Conservation (phyloP, 2,888 invertebrate genomes). For the Lumbricus terrestris region DNA sequence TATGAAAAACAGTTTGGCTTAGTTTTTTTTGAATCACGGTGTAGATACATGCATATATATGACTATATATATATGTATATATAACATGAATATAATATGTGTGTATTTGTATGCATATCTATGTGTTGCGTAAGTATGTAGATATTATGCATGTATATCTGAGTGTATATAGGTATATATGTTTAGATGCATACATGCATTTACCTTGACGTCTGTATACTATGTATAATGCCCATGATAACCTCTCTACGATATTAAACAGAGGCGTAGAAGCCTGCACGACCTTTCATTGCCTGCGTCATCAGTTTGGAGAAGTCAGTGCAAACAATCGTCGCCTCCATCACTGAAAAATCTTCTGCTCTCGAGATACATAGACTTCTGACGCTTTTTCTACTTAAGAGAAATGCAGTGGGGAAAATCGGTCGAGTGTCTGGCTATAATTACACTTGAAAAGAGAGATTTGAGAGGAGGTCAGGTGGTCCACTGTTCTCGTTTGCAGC, state of each 20-base stretch:
- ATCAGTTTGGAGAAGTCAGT: background rate
- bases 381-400: background rate
- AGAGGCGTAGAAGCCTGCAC: background rate
- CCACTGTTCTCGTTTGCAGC: slow-evolving; percentile 66
- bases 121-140: too few species aligned
- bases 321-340: background rate
- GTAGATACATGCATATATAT: too few species aligned
- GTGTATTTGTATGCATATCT: too few species aligned
- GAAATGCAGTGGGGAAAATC: background rate
- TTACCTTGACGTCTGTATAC: background rate
- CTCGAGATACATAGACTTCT: background rate
- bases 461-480: background rate
- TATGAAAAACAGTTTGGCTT: too few species aligned
- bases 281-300: background rate
- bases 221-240: background rate
- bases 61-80: too few species aligned
- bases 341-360: background rate
- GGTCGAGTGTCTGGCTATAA: background rate
- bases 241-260: background rate
- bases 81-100: too few species aligned
- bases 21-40: too few species aligned
- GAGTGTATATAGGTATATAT: too few species aligned
- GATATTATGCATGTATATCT: too few species aligned
- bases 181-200: background rate
- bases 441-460: background rate